phyloP scores from a whole-genome alignment of 2,113 vertebrate genomes.

The Kryptolebias marmoratus region DNA sequence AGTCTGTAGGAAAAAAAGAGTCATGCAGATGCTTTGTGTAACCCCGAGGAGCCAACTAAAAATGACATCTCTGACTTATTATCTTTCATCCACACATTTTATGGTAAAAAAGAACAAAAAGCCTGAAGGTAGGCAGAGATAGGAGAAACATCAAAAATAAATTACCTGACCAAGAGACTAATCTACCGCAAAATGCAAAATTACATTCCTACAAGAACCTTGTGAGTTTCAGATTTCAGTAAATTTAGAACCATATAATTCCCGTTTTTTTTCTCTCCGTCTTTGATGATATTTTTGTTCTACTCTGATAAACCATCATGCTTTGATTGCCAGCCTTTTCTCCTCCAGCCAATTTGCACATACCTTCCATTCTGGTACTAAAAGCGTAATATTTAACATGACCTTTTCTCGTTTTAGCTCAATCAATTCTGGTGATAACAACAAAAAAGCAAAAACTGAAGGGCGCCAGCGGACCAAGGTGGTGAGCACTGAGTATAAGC shows the following conservation, averaged over 20 bases:
- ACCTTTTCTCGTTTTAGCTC: conserved; percentile 56
- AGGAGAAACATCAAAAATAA: conserved; percentile 33
- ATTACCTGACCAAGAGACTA: conserved; percentile 30
- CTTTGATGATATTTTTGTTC: not conserved
- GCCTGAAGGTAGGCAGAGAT: not conserved
- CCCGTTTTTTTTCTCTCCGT: not conserved
- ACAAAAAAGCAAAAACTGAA: conserved; percentile 39
- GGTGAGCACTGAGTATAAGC: not conserved
- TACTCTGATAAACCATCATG: conserved; percentile 6
- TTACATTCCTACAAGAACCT: conserved; percentile 12
- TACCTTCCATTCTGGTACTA: conserved; percentile 17
- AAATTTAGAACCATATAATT: not conserved
- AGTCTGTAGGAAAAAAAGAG: conserved; percentile 19
- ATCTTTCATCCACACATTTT: conserved; percentile 19
- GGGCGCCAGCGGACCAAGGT: conserved; percentile 10
- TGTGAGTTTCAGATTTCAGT: conserved; percentile 15
- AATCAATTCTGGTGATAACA: conserved; percentile 56
- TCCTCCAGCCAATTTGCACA: conserved; percentile 1
- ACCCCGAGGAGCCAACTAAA: conserved; percentile 1
- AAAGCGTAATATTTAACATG: conserved; percentile 45
- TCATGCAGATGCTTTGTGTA: conserved; percentile 9
- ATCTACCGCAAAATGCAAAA: conserved; percentile 33
- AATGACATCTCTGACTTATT: conserved; percentile 15
- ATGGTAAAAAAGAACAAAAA: conserved; percentile 27
- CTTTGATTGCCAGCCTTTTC: not conserved